Base-by-base conservation (phyloP, 2,113 vertebrate species). In the Triplophysa dalaica region DNA sequence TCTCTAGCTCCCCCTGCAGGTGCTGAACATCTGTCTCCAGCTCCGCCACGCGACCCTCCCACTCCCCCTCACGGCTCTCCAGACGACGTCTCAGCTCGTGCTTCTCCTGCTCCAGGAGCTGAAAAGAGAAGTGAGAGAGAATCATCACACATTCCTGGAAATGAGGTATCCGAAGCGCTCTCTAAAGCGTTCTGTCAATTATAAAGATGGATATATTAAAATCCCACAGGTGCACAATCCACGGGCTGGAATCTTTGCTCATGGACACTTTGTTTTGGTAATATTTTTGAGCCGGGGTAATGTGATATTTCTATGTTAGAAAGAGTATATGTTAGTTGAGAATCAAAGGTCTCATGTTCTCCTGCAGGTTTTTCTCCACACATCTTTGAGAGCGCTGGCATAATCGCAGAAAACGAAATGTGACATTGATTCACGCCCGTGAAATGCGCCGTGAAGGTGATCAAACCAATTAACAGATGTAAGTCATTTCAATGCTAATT, bases 91-190 rank as follows among this genome's bases (percentile, higher is more conserved):
- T 91, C 80, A 99, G 69, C 83, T 99, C 97, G 0, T 99, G 96
- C 70, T 99, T 99, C 88, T 99, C 98, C 90, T 99, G 98, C 85
- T 98, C 97, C 89, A 99, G 90, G 87, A 95, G 95, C 98, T 99
- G 86, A 22, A 33, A 6, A 70, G 33, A 60, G 1, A 24, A 56
- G 62, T 29, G 86, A 17, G 38, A 61, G 19, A 16, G 6, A 7
- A 12, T 41, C 11, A 60, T 48, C 1, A 56, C 9, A n/a, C 4
- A 0, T 54, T 0, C 6, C 33, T 38, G 33, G 33, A 38, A 19
- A 12, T 19, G 22, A 38, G 24, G 13, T 14, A 52, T 14, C 50
- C 17, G 50, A 16, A 52, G 50, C 33, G 33, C 12, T 52, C 43
- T 14, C 50, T 52, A 16, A 16, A 52, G 50, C 33, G 33, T 19